Evolutionary conservation across 2,797 vertebrate genomes (phyloP).

Genomic region (Phoebastria nigripes): DNA sequence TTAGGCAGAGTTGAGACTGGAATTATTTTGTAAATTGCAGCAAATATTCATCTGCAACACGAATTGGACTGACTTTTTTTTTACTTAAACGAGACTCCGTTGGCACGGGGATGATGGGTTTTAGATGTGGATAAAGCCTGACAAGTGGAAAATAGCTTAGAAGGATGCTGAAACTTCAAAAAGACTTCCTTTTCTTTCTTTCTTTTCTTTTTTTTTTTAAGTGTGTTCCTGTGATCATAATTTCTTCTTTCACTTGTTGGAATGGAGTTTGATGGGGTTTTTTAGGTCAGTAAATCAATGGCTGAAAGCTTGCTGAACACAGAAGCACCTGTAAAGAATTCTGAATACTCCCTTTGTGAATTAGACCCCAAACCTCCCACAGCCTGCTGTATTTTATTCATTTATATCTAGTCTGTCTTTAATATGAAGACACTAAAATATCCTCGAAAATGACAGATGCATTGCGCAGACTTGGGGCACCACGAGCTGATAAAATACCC

Average conservation of each 20-base stretch:
- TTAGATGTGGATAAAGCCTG: slow-evolving; percentile 83
- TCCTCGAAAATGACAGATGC: not conserved
- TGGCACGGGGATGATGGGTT: slow-evolving; percentile 57
- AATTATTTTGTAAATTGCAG: slow-evolving; percentile 11
- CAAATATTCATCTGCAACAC: not conserved
- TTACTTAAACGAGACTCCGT: not conserved
- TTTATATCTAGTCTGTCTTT: not conserved
- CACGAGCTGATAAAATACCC: not conserved
- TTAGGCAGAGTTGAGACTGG: not conserved
- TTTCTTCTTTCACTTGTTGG: slow-evolving; percentile 62
- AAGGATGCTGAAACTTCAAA: slow-evolving; percentile 80
- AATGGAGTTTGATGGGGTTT: slow-evolving; percentile 62
- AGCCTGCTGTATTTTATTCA: slow-evolving; percentile 35
- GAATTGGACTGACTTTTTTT: not conserved
- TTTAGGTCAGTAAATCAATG: slow-evolving; percentile 75
- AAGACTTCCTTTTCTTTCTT: slow-evolving; percentile 39
- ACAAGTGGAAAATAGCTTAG: slow-evolving; percentile 89
- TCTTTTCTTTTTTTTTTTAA: not conserved
- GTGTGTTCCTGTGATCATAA: slow-evolving; percentile 46
- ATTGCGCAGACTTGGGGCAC: not conserved
- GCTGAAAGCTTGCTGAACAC: slow-evolving; percentile 66
- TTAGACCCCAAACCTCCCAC: slow-evolving; percentile 50
- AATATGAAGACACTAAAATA: not conserved
- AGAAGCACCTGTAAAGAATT: slow-evolving; percentile 72
- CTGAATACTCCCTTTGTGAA: slow-evolving; percentile 60